These are phyloP conservation scores for Neosilurus mollespiculum DNA, from an alignment of 2,797 vertebrate genomes.

Conservation along the genomic window DNA sequence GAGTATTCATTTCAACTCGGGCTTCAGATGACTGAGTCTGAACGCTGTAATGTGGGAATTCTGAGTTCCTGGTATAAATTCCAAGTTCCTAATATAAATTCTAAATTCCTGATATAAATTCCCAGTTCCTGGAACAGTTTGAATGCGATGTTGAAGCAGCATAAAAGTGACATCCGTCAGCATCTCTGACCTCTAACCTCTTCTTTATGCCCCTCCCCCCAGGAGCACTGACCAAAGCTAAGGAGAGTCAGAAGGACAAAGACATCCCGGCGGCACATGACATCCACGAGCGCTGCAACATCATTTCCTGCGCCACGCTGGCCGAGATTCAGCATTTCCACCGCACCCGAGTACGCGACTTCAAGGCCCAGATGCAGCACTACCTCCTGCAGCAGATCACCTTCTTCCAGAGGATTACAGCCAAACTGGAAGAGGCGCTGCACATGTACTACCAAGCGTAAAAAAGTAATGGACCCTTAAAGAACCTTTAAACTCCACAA, in stretches of 20 bases:
- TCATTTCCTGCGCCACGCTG: conserved; percentile 93
- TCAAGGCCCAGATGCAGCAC: conserved; percentile 95
- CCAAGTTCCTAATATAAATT: too few relatives aligned
- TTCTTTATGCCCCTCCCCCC: conserved; percentile 49
- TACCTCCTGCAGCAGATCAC: conserved; percentile 92
- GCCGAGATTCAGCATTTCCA: conserved; percentile 99
- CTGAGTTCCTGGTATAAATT: too few relatives aligned
- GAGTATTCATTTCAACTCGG: not conserved
- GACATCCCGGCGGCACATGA: conserved; percentile 81
- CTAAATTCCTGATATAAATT: too few relatives aligned
- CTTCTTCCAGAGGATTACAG: conserved; percentile 97
- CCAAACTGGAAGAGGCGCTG: conserved; percentile 92
- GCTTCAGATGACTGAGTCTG: not conserved
- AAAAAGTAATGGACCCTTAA: not conserved
- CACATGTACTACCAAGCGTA: conserved; percentile 81
- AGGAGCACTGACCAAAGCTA: conserved; percentile 98
- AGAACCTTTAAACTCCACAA: not conserved
- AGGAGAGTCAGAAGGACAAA: conserved; percentile 90
- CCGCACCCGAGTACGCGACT: conserved; percentile 91
- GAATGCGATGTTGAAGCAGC: not conserved
- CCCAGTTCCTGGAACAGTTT: not conserved
- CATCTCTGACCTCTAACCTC: not conserved
- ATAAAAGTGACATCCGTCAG: not conserved
- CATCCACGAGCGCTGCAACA: conserved; percentile 93
- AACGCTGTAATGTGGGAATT: not conserved